phyloP scores from a whole-genome alignment of 2,888 invertebrate genomes.

The Metallyticus violacea region DNA sequence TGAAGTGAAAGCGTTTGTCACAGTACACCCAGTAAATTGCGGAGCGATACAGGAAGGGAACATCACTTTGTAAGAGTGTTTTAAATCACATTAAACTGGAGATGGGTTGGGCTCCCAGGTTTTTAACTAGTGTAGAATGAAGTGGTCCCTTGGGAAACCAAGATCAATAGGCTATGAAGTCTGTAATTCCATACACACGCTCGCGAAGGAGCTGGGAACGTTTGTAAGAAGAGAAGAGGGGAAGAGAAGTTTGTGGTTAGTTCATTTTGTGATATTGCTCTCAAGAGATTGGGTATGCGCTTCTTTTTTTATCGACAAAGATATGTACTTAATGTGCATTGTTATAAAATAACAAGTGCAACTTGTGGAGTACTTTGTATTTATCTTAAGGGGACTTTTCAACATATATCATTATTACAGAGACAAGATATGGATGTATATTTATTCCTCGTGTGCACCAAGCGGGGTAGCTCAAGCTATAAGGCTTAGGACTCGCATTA shows the following conservation, averaged over 20 bases:
- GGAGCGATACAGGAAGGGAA: background rate
- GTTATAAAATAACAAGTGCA: background rate
- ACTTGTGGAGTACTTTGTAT: background rate
- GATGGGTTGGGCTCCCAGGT: background rate
- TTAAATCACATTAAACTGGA: background rate
- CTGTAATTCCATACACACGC: conserved; percentile 24
- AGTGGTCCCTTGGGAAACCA: conserved; percentile 17
- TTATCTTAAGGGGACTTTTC: background rate
- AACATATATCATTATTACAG: no score
- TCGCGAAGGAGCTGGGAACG: background rate
- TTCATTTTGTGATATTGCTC: conserved; percentile 1
- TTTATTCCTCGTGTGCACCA: no score
- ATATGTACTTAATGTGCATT: background rate
- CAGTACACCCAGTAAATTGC: background rate
- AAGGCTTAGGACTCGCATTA: no score
- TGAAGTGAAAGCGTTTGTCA: background rate
- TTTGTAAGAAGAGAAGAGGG: background rate
- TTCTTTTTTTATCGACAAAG: background rate
- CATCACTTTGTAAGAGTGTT: background rate
- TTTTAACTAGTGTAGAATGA: conserved; percentile 23
- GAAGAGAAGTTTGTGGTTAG: background rate
- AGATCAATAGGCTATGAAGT: conserved; percentile 27
- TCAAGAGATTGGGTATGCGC: background rate
- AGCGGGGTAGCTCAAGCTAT: no score
- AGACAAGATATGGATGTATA: no score